These are phyloP conservation scores for Pelochelys cantorii DNA, from an alignment of 2,797 vertebrate species.

Conservation along the genomic window DNA sequence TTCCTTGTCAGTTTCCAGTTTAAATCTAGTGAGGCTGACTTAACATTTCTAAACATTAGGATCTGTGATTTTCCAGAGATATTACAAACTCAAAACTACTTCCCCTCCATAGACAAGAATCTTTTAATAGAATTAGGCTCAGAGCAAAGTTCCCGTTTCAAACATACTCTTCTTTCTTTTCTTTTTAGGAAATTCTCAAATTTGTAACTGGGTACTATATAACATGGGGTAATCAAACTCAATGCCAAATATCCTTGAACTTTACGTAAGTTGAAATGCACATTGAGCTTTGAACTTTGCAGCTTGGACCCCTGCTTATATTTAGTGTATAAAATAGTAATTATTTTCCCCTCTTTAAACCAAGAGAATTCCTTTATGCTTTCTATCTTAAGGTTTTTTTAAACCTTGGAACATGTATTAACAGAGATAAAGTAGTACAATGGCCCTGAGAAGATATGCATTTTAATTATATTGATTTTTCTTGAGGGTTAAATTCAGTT, in stretches of 20 bases:
- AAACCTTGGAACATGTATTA: neutral
- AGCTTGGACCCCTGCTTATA: neutral
- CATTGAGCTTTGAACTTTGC: neutral
- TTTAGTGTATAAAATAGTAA: neutral
- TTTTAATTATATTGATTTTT: neutral
- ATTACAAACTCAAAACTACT: neutral
- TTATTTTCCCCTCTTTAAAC: too few relatives aligned
- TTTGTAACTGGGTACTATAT: neutral
- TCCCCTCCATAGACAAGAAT: neutral
- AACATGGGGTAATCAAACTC: neutral
- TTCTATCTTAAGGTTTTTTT: neutral
- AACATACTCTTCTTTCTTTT: neutral
- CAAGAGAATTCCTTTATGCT: too few relatives aligned
- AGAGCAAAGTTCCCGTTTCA: neutral
- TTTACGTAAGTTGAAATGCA: neutral
- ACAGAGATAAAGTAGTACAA: neutral
- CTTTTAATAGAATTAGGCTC: neutral
- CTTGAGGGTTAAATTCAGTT: neutral
- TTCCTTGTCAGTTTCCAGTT: neutral
- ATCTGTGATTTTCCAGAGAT: neutral
- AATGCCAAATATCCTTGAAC: neutral
- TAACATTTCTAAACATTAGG: neutral
- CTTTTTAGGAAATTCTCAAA: neutral
- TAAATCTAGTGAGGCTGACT: neutral
- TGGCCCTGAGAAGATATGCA: neutral